phyloP scores from a whole-genome alignment of 2,113 vertebrate genomes.

The Periophthalmus modestus region DNA sequence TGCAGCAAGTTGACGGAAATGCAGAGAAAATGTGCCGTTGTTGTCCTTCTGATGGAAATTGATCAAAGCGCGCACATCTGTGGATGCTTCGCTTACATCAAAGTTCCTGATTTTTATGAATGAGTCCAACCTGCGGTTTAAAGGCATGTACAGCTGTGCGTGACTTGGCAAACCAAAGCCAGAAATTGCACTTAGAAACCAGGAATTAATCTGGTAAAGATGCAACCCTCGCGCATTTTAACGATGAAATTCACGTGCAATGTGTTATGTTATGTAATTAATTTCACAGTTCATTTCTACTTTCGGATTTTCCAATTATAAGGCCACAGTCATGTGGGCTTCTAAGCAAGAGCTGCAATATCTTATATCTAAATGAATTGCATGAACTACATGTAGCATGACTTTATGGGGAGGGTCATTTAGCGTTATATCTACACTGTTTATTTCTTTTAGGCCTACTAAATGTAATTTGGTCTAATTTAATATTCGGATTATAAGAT shows the following conservation, averaged over 20 bases:
- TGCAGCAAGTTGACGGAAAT: not conserved
- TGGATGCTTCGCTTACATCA: not conserved
- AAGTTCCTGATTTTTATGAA: conserved; percentile 28
- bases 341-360: too few relatives aligned
- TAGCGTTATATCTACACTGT: not conserved
- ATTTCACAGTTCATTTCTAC: too few relatives aligned
- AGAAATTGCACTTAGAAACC: not conserved
- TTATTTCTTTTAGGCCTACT: not conserved
- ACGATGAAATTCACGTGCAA: too few relatives aligned
- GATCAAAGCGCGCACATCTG: conserved; percentile 16
- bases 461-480: not conserved
- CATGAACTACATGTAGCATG: too few relatives aligned
- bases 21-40: not conserved
- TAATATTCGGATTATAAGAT: not conserved
- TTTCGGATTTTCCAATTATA: too few relatives aligned
- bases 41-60: not conserved
- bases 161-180: conserved; percentile 29
- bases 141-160: conserved; percentile 50
- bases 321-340: too few relatives aligned
- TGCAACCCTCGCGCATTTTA: too few relatives aligned
- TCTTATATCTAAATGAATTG: too few relatives aligned
- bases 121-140: conserved; percentile 40
- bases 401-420: not conserved
- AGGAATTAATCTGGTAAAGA: not conserved
- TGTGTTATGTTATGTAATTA: too few relatives aligned